Evolutionary conservation across 2,888 invertebrate genomes (phyloP).

Genomic region (Agrochola lota): DNA sequence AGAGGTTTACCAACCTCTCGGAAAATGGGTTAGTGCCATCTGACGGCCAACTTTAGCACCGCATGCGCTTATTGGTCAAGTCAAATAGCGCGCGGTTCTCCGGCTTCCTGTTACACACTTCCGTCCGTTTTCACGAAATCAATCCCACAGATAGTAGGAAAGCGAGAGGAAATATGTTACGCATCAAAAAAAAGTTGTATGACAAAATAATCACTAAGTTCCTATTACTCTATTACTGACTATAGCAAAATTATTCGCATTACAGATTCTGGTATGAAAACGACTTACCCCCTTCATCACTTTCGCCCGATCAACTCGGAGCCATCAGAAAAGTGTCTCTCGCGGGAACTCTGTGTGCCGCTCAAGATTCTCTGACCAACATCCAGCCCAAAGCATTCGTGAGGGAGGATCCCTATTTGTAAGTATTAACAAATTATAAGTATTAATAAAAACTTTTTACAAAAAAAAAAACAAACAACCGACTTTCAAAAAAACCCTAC

Average conservation of each 20-base stretch:
- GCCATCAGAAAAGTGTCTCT: conserved; percentile 95
- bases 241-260: background rate
- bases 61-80: no score
- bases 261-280: conserved; percentile 98
- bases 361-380: conserved; percentile 92
- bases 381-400: conserved; percentile 97
- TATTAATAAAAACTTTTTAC: no score
- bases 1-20: no score
- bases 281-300: conserved; percentile 96
- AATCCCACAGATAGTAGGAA: no score
- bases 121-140: no score
- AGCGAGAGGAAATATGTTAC: no score
- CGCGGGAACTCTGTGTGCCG: conserved; percentile 94
- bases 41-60: no score
- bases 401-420: conserved; percentile 96
- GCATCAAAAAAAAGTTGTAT: background rate
- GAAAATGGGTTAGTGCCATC: no score
- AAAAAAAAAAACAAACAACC: no score
- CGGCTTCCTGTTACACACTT: no score
- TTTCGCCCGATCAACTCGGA: conserved; percentile 94
- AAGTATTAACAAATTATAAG: conserved; percentile 77
- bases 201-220: background rate
- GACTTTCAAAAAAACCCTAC: no score
- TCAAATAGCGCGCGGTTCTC: no score
- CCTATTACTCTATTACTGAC: background rate